phyloP scores from a whole-genome alignment of 2,888 invertebrate species.

The Phrixothrix hirtus region DNA sequence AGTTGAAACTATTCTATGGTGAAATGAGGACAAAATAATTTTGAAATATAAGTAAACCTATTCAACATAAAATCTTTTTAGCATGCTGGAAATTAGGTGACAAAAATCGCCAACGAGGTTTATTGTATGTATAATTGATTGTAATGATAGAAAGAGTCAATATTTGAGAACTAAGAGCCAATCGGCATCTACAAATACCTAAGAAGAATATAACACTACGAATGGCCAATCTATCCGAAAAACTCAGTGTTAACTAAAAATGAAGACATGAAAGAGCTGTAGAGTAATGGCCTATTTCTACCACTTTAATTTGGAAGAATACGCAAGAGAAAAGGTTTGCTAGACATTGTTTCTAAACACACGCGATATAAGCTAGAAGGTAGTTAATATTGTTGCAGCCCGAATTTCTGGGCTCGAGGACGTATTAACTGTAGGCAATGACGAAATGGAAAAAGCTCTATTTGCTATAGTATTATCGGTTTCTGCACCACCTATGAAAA shows the following conservation, averaged over 20 bases:
- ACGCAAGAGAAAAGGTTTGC: slow-evolving; percentile 7
- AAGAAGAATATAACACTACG: too few species aligned
- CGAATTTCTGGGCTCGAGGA: neutral
- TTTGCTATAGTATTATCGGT: neutral
- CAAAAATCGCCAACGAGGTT: slow-evolving; percentile 2
- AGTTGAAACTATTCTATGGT: too few species aligned
- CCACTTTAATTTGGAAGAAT: neutral
- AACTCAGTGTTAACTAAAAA: too few species aligned
- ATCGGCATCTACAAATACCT: too few species aligned
- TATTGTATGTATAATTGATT: slow-evolving; percentile 3
- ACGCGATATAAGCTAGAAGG: neutral
- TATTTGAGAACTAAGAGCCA: neutral
- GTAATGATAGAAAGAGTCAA: slow-evolving; percentile 2
- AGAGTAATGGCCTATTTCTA: slow-evolving; percentile 2
- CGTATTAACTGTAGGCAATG: neutral
- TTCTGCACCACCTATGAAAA: neutral
- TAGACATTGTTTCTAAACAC: slow-evolving; percentile 6
- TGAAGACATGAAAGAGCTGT: slow-evolving; percentile 5
- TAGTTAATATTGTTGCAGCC: neutral
- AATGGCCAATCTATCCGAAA: too few species aligned
- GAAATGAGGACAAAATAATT: too few species aligned
- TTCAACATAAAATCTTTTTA: slow-evolving; percentile 4
- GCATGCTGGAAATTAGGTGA: slow-evolving; percentile 2
- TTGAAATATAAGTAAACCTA: too few species aligned
- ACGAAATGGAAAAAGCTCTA: neutral